Base-by-base conservation (phyloP, 2,888 invertebrate genomes). In the Oxycera nigricornis region DNA sequence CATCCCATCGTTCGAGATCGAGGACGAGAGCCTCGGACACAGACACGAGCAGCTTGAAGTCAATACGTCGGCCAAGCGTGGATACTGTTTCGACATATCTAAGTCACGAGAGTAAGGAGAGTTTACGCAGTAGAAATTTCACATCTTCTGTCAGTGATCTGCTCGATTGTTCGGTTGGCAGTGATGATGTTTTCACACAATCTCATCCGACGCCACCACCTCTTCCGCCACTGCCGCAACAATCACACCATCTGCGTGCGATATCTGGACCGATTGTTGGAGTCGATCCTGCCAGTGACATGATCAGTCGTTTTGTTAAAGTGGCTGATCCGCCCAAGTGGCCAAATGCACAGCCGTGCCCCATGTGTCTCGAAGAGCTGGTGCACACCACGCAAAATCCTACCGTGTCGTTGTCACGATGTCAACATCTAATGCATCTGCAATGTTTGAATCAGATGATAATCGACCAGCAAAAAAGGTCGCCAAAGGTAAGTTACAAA, bases 31-130 rank as follows among this genome's bases (percentile, higher is more conserved):
- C 81, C 26, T 85, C 85, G 2, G 91, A 90, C 22, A 84, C 85
- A 3, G 85, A 85, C 62, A 83, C 83, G 74, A 90, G 91, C 81
- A 92, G 93, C 82, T 90, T 92, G 65, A 91, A 92, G 80, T 92
- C 92, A 70, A 91, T 91, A 57, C 87, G 94, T 14, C 87, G 94
- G 22, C 94, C 94, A 74, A 94, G 94, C 82, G 91, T 94, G 52
- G 95, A 95, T 83, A 95, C 95, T 11, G 93, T 95, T 31, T 94
- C 94, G 75, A 95, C 95, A 0, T 95, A 95, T 87, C 88, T 95
- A 79, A 94, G 94, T 82, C 94, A 92, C 78, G 94, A 94, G 84
- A 94, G 93, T 86, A 90, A 91, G 82, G 91, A 91, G 77, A 91
- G 91, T 80, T 76, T 84, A 70, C 90, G 91, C 61, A 91, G 91